phyloP scores from a whole-genome alignment of 2,888 invertebrate genomes.

The Neelides folsomi region DNA sequence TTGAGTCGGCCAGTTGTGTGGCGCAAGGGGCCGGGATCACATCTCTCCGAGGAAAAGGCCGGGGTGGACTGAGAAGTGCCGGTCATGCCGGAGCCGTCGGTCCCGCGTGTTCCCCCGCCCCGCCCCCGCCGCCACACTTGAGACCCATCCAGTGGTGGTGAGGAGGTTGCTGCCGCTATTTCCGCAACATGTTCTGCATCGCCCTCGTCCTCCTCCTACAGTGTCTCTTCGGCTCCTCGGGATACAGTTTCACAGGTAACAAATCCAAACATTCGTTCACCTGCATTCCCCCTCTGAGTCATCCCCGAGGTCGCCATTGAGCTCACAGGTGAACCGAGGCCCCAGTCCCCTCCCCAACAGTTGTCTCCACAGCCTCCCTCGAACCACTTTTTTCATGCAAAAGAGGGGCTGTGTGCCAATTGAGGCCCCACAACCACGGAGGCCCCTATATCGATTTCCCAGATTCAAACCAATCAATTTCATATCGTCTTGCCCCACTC shows the following conservation, averaged over 20 bases:
- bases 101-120: not conserved
- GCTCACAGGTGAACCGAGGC: not conserved
- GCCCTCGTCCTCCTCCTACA: slow-evolving; percentile 34
- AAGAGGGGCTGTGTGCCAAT: too few relatives aligned
- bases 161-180: slow-evolving; percentile 9
- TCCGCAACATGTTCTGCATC: slow-evolving; percentile 34
- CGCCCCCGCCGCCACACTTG: not conserved
- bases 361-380: too few relatives aligned
- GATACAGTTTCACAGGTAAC: slow-evolving; percentile 34
- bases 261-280: not conserved
- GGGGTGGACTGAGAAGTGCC: too few relatives aligned
- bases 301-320: not conserved
- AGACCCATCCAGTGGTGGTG: slow-evolving; percentile 23
- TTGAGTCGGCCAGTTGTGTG: slow-evolving; percentile 29
- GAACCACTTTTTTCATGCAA: too few relatives aligned
- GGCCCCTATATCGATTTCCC: too few relatives aligned
- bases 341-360: not conserved
- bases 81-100: not conserved
- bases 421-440: too few relatives aligned
- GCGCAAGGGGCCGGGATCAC: slow-evolving; percentile 24
- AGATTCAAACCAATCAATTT: too few relatives aligned
- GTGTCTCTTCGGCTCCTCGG: slow-evolving; percentile 34
- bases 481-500: too few relatives aligned
- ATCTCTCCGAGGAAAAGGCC: slow-evolving; percentile 11
- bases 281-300: not conserved